Conservation (phyloP, 2,888 invertebrate genomes). For the Apamea anceps region DNA sequence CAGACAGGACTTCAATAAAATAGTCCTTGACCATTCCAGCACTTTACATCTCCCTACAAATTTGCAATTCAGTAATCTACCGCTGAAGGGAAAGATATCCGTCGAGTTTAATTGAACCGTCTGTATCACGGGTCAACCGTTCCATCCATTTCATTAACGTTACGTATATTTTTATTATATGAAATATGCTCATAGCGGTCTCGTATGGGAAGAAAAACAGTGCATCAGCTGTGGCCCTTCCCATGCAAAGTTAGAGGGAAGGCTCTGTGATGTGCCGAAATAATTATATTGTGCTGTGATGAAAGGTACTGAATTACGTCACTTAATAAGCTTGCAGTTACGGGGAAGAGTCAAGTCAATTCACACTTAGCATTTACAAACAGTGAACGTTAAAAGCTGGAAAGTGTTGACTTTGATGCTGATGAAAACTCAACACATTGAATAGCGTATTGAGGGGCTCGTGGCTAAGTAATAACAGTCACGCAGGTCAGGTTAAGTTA, state of each 20-base stretch:
- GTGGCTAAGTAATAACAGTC: not conserved
- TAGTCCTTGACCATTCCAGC: conserved; percentile 65
- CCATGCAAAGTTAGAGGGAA: conserved; percentile 47
- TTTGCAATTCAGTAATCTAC: conserved; percentile 82
- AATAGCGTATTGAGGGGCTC: not conserved
- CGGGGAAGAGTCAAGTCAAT: not conserved
- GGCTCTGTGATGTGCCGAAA: conserved; percentile 22
- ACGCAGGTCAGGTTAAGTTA: not conserved
- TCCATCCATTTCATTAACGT: conserved; percentile 59
- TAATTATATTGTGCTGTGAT: conserved; percentile 38
- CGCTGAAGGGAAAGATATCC: conserved; percentile 74
- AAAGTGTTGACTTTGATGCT: not conserved
- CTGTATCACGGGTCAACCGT: conserved; percentile 63
- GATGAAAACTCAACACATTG: not conserved
- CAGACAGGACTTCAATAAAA: not conserved
- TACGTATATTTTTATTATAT: conserved; percentile 58
- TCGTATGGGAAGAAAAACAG: conserved; percentile 59
- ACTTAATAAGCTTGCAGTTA: not conserved
- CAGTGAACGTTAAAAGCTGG: not conserved
- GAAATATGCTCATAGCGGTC: conserved; percentile 43
- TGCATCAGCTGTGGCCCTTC: conserved; percentile 56
- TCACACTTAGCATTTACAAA: not conserved
- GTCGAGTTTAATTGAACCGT: conserved; percentile 74
- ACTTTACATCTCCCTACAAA: conserved; percentile 66
- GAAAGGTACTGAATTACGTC: conserved; percentile 24